Base-by-base conservation (phyloP, 2,113 vertebrate species). In the Bucco capensis region DNA sequence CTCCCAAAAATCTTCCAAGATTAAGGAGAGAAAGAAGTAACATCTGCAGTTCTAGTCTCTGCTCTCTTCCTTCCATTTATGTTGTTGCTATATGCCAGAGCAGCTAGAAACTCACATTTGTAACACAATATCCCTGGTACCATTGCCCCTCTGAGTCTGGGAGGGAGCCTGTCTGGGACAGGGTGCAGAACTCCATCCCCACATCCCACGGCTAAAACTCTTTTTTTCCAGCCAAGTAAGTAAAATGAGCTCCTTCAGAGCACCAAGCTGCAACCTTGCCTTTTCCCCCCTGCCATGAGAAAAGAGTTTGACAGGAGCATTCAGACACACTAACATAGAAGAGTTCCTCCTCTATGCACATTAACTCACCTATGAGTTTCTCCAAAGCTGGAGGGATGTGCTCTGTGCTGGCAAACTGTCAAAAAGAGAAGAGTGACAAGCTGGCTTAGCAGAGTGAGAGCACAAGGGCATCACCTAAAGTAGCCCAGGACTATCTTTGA, bases 341-440 rank as follows among this genome's bases (percentile, higher is more conserved):
- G 21, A 51, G 24, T 37, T 81, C 49, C 33, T 57, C 16, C 66
- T 30, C 10, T 5, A 3, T 1, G 9, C 8, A 27, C 25, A 53
- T 46, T 22, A 38, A 92, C 97, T 97, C 91, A 98, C 98, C 97
- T 83, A 92, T 95, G 94, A 97, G 96, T 85, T 98, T 97, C 72
- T 96, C 96, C n/a, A 88, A 10, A 86, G 96, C 90, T 28, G 96
- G 81, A 83, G 46, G 65, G 30, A 66, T 31, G 37, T 64, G 92
- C 27, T 77, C 94, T 31, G 90, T 44, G 22, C 53, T 87, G 90
- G 66, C 85, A 64, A 90, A 81, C 98, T 98, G 94, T 54, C 54
- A 50, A 92, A n/a, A 90, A 95, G 40, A 96, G 24, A 95, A 91
- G 61, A 66, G 78, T 14, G 33, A 94, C 31, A 81, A 80, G 25